phyloP scores from a whole-genome alignment of 2,797 vertebrate species.

The Acrossocheilus wenchowensis region DNA sequence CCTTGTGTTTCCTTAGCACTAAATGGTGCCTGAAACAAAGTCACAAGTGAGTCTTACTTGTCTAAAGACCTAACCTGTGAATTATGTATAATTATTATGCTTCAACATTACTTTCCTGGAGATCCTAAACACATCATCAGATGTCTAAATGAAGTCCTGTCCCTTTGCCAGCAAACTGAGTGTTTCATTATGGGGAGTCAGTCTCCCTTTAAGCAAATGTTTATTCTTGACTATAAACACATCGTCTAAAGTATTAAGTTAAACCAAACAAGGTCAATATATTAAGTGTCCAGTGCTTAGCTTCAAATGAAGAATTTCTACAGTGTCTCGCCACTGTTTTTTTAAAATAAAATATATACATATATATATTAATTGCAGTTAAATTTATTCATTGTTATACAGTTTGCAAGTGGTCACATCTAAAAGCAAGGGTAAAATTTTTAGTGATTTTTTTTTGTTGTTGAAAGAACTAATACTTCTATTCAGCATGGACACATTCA shows the following conservation, averaged over 20 bases:
- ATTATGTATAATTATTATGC: not conserved
- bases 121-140: slow-evolving; percentile 9
- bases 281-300: not conserved
- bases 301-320: slow-evolving; percentile 7
- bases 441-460: not conserved
- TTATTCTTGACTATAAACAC: slow-evolving; percentile 15
- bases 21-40: slow-evolving; percentile 3
- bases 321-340: not conserved
- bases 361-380: too few species aligned
- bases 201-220: slow-evolving; percentile 1
- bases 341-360: too few species aligned
- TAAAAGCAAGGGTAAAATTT: not conserved
- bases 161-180: slow-evolving; percentile 1
- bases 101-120: not conserved
- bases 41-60: not conserved
- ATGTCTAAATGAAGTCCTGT: not conserved
- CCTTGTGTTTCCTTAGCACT: slow-evolving; percentile 24
- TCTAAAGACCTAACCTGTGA: not conserved
- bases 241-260: not conserved
- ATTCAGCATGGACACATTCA: not conserved
- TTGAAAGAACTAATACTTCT: not conserved
- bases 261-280: slow-evolving; percentile 5
- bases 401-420: not conserved
- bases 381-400: too few species aligned
- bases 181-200: not conserved